Conservation (phyloP, 2,797 vertebrate species). For the Propithecus perrieri region DNA sequence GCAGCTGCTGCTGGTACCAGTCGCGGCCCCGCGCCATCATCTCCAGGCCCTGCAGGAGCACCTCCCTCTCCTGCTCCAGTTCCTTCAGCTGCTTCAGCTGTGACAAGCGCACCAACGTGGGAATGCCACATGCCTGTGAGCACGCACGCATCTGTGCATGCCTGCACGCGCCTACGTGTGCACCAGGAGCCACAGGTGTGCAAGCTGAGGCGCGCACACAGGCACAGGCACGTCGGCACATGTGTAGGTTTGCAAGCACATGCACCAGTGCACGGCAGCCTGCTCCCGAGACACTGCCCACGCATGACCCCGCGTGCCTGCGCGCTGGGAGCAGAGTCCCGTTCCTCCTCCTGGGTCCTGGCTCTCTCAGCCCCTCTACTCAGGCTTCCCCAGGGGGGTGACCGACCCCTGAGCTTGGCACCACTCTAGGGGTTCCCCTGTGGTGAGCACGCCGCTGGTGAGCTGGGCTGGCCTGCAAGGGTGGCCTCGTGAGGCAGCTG, state of each 20-base stretch:
- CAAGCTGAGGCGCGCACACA: neutral
- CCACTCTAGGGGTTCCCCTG: too few species aligned
- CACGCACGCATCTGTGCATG: accelerated
- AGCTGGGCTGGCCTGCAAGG: neutral
- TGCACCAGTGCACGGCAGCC: accelerated
- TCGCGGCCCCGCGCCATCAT: slow-evolving; percentile 91
- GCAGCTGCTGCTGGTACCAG: slow-evolving; percentile 96
- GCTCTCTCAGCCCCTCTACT: neutral
- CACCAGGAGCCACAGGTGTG: too few species aligned
- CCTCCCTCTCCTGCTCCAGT: slow-evolving; percentile 95
- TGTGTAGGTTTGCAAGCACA: neutral
- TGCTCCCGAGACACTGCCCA: too few species aligned
- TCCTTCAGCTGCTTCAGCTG: slow-evolving; percentile 97
- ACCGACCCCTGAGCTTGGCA: neutral
- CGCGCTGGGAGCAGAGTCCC: too few species aligned
- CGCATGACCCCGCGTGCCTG: accelerated
- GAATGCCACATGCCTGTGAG: accelerated
- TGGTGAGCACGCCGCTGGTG: accelerated
- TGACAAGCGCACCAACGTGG: neutral
- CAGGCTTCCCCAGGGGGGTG: neutral
- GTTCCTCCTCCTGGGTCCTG: neutral
- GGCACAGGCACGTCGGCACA: accelerated
- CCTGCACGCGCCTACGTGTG: accelerated
- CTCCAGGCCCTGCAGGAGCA: slow-evolving; percentile 93
- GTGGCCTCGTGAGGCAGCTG: neutral